A percentile compares a stretch with the other conserved stretches of the same genome.
phyloP scores from a whole-genome alignment of 2,113 vertebrate genomes.

The Paedocypris sp. region DNA sequence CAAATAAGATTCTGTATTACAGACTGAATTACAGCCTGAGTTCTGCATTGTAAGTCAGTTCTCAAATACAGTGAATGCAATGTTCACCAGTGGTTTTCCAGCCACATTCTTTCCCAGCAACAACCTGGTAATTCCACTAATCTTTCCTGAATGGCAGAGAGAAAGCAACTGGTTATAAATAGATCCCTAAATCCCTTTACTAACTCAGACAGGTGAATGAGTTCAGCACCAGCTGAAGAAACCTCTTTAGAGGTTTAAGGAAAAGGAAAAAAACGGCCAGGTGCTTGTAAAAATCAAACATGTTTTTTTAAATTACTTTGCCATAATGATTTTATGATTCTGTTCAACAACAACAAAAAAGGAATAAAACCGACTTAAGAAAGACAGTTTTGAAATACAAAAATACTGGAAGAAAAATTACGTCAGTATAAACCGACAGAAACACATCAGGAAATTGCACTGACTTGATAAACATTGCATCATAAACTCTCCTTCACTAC shows the following conservation, averaged over 20 bases:
- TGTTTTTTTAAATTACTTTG: too few species aligned
- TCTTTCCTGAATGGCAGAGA: not conserved
- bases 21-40: too few species aligned
- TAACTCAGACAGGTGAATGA: not conserved
- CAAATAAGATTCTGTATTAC: too few species aligned
- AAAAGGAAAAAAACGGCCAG: not conserved
- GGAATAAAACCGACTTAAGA: too few species aligned
- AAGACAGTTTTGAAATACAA: too few species aligned
- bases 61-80: not conserved
- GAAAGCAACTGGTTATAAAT: not conserved
- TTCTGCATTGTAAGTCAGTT: too few species aligned
- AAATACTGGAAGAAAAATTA: too few species aligned
- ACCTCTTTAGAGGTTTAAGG: not conserved
- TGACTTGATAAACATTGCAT: not conserved
- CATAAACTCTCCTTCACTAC: not conserved
- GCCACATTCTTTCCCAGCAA: not conserved
- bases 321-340: too few species aligned
- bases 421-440: not conserved
- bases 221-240: not conserved
- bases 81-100: not conserved
- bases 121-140: constrained; percentile 14
- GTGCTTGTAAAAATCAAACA: not conserved
- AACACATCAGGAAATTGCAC: not conserved
- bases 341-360: too few species aligned
- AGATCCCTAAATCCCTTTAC: not conserved